phyloP scores from a whole-genome alignment of 2,888 invertebrate species.

The Agrotis puta region DNA sequence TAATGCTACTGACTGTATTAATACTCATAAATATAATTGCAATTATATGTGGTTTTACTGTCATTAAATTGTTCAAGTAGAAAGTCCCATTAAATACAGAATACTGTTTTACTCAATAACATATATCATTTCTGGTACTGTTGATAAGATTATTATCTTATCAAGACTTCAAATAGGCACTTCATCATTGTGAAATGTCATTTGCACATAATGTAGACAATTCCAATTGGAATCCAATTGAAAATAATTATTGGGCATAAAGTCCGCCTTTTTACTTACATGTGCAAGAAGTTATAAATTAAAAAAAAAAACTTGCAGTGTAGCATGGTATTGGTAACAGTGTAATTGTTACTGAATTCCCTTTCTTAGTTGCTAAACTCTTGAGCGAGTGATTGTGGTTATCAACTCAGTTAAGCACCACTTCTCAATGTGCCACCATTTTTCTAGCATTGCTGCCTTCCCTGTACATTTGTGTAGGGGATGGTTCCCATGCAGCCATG shows the following conservation, averaged over 20 bases:
- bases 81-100: not conserved
- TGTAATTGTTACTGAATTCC: too few species aligned
- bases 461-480: too few species aligned
- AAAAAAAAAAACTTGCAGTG: not conserved
- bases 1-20: not conserved
- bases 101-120: not conserved
- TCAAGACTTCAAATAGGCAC: constrained; percentile 12
- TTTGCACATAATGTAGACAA: not conserved
- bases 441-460: too few species aligned
- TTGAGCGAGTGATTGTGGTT: too few species aligned
- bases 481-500: too few species aligned
- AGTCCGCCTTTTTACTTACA: too few species aligned
- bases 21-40: not conserved
- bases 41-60: not conserved
- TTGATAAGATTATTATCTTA: constrained; percentile 27
- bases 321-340: too few species aligned
- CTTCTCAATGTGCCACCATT: too few species aligned
- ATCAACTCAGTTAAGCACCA: too few species aligned
- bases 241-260: not conserved
- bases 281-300: too few species aligned
- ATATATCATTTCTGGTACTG: not conserved
- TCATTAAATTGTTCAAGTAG: not conserved
- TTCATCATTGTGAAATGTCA: constrained; percentile 27
- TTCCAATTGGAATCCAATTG: constrained; percentile 3
- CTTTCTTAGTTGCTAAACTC: too few species aligned